Conservation (phyloP, 2,797 vertebrate species). For the Neomorphus geoffroyi region DNA sequence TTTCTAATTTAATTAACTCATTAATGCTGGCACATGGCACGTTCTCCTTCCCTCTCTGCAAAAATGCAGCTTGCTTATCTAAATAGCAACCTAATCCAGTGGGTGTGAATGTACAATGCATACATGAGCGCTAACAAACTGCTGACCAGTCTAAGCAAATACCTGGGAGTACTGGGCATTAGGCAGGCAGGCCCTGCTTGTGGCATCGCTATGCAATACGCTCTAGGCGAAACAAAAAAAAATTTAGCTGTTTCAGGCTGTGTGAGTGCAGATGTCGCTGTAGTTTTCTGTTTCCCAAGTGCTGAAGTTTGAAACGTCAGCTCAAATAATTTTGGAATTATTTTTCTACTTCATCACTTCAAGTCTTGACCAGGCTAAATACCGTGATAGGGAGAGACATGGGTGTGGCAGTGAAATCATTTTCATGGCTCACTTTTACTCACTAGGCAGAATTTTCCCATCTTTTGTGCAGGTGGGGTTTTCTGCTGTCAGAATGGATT, state of each 20-base stretch:
- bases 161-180: conserved; percentile 21
- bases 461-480: background rate
- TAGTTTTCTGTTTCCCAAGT: background rate
- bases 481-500: background rate
- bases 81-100: conserved; percentile 59
- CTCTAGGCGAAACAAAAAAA: background rate
- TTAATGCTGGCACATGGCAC: conserved; percentile 73
- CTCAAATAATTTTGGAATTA: background rate
- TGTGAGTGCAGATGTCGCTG: background rate
- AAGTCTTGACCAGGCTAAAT: background rate
- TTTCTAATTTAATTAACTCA: conserved; percentile 79
- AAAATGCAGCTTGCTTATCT: conserved; percentile 43
- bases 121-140: conserved; percentile 34
- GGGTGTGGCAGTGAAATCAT: conserved; percentile 3
- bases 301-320: background rate
- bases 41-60: conserved; percentile 43
- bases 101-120: conserved; percentile 27
- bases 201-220: background rate
- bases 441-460: conserved; percentile 1
- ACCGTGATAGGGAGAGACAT: background rate
- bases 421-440: conserved; percentile 7
- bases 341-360: background rate
- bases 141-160: conserved; percentile 48
- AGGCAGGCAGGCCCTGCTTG: background rate
- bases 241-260: background rate